These are phyloP conservation scores for Botia almorhae DNA, from an alignment of 2,797 vertebrate species.

Conservation along the genomic window DNA sequence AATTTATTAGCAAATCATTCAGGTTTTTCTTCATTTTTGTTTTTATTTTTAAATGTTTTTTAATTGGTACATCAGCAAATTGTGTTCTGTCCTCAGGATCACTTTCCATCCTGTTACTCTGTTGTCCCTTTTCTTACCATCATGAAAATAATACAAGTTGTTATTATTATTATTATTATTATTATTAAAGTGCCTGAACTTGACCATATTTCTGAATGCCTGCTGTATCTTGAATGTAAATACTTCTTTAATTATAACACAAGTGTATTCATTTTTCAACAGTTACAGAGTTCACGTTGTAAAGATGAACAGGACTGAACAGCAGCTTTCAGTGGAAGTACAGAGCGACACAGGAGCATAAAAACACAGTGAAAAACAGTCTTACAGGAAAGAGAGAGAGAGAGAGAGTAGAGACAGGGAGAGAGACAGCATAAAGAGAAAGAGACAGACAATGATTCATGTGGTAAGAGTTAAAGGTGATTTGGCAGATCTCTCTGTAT, in stretches of 20 bases:
- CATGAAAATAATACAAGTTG: too few species aligned
- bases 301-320: not conserved
- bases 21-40: too few species aligned
- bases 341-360: not conserved
- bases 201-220: too few species aligned
- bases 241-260: not conserved
- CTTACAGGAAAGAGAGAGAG: constrained; percentile 7
- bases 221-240: not conserved
- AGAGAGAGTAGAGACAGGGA: constrained; percentile 23
- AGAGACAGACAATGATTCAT: constrained; percentile 27
- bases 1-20: too few species aligned
- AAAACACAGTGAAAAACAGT: not conserved
- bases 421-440: constrained; percentile 37
- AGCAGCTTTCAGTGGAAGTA: constrained; percentile 1
- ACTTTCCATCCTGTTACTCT: not conserved
- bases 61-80: too few species aligned
- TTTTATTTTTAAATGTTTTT: too few species aligned
- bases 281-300: not conserved
- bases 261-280: not conserved
- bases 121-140: too few species aligned
- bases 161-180: too few species aligned
- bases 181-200: too few species aligned
- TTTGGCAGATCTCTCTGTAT: constrained; percentile 52
- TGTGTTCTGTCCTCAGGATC: too few species aligned
- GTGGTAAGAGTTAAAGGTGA: constrained; percentile 50